phyloP scores from a whole-genome alignment of 2,888 invertebrate species.

The Prosopocoilus inquinatus region DNA sequence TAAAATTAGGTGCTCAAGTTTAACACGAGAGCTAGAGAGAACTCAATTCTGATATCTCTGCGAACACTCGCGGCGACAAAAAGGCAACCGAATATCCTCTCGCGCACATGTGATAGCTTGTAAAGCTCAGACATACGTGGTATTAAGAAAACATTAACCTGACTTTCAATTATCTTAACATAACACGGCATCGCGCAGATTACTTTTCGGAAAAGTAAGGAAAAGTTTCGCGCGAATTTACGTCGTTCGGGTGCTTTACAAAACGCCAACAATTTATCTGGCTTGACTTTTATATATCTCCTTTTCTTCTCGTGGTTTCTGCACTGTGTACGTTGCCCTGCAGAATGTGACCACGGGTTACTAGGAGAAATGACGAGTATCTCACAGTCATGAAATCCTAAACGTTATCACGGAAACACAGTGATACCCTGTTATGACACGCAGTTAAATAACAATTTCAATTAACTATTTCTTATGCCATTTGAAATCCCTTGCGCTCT shows the following conservation, averaged over 20 bases:
- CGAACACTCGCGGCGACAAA: background rate
- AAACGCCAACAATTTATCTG: slow-evolving; percentile 47
- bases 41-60: slow-evolving; percentile 1
- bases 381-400: slow-evolving; percentile 23
- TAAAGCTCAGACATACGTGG: too few relatives aligned
- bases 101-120: too few relatives aligned
- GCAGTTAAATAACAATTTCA: slow-evolving; percentile 38
- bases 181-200: too few relatives aligned
- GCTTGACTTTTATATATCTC: slow-evolving; percentile 47
- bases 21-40: background rate
- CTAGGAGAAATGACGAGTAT: slow-evolving; percentile 21
- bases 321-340: slow-evolving; percentile 31
- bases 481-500: slow-evolving; percentile 6
- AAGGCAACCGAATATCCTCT: too few relatives aligned
- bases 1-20: too few relatives aligned
- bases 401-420: slow-evolving; percentile 35
- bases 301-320: slow-evolving; percentile 41
- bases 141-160: too few relatives aligned
- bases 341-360: slow-evolving; percentile 31
- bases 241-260: slow-evolving; percentile 41
- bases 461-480: slow-evolving; percentile 29
- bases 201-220: background rate
- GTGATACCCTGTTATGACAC: slow-evolving; percentile 31
- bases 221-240: slow-evolving; percentile 19
- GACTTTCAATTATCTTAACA: too few relatives aligned